Percentiles rank a stretch among this genome's conserved stretches.
Evolutionary conservation across 2,797 vertebrate species (phyloP).

Genomic region (Siniperca undulata): DNA sequence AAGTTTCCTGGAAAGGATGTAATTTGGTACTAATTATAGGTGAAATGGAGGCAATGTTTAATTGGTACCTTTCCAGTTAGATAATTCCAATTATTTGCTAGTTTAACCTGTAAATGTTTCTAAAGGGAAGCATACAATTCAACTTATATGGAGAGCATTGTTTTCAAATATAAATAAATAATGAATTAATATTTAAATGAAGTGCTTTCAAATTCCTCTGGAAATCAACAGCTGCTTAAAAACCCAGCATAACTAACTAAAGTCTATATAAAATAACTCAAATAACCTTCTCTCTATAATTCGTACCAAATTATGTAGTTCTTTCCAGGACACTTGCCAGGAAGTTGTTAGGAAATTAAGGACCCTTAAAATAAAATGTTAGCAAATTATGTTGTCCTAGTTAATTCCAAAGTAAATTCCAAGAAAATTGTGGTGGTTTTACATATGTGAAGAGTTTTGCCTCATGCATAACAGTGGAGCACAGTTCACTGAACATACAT

Average conservation of each 20-base stretch:
- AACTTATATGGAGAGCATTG: background rate
- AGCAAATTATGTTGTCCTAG: background rate
- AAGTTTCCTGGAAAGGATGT: slow-evolving; percentile 8
- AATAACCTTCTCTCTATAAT: slow-evolving; percentile 6
- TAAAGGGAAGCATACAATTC: background rate
- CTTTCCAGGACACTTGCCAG: slow-evolving; percentile 7
- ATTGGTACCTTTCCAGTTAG: slow-evolving; percentile 2
- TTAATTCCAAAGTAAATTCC: background rate
- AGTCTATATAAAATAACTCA: background rate
- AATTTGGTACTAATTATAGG: background rate
- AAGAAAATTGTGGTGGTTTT: slow-evolving; percentile 4
- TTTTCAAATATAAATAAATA: background rate
- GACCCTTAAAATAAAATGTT: slow-evolving; percentile 8
- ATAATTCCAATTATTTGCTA: background rate
- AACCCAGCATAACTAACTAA: background rate
- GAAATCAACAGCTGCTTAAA: background rate
- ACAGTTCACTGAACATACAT: background rate
- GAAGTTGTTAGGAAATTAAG: slow-evolving; percentile 8
- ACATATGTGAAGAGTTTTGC: background rate
- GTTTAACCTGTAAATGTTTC: slow-evolving; percentile 1
- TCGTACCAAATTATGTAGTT: background rate
- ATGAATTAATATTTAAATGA: background rate
- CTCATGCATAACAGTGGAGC: background rate
- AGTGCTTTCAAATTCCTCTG: background rate
- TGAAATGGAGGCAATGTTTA: background rate